Evolutionary conservation across 2,888 invertebrate genomes (phyloP).

Genomic region (Melieria omissa): DNA sequence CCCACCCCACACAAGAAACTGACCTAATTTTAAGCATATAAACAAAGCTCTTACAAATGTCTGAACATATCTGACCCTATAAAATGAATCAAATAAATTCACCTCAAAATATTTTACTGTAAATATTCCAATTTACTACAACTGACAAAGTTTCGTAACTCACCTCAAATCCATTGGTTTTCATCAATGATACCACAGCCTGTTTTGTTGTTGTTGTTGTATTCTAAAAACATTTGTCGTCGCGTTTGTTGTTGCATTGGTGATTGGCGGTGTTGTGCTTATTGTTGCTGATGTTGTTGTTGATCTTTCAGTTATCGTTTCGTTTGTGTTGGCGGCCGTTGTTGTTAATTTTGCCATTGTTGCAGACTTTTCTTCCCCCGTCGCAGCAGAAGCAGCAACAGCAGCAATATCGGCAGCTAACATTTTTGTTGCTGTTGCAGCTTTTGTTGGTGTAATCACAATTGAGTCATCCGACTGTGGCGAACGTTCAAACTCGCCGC

Average conservation of each 20-base stretch:
- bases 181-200: slow-evolving; percentile 66
- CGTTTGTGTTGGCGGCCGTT: slow-evolving; percentile 37
- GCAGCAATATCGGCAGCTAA: slow-evolving; percentile 1
- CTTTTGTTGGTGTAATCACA: slow-evolving; percentile 20
- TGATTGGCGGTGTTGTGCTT: slow-evolving; percentile 31
- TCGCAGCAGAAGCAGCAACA: not conserved
- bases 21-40: no score
- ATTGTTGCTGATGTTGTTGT: slow-evolving; percentile 7
- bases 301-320: slow-evolving; percentile 31
- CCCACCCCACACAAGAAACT: no score
- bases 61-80: no score
- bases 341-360: slow-evolving; percentile 36
- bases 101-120: no score
- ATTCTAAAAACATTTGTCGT: slow-evolving; percentile 33
- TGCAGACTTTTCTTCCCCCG: slow-evolving; percentile 35
- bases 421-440: slow-evolving; percentile 16
- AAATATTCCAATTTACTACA: no score
- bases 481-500: no score
- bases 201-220: slow-evolving; percentile 53
- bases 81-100: no score
- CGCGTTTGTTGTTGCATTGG: slow-evolving; percentile 44
- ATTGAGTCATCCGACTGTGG: not conserved
- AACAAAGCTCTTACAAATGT: no score
- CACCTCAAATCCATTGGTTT: slow-evolving; percentile 63
- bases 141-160: slow-evolving; percentile 35